Percentiles rank a stretch among this genome's conserved stretches.
Evolutionary conservation across 1,140 invertebrate species (phyloP).

Genomic region (Pseudomyrmex gracilis): DNA sequence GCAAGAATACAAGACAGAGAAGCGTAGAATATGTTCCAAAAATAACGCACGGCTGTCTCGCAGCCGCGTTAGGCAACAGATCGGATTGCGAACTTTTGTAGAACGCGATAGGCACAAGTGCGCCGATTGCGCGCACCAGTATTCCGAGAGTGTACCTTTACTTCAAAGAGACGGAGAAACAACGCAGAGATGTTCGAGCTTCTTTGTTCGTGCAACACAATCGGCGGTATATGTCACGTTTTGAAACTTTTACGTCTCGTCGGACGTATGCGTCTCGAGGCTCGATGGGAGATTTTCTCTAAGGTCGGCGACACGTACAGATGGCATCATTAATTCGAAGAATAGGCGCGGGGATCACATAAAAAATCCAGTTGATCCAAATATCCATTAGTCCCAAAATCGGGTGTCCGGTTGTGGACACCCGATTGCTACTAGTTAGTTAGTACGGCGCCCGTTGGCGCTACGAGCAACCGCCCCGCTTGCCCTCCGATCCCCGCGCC

Average conservation of each 20-base stretch:
- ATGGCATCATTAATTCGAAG: too few relatives aligned
- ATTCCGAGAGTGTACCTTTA: constrained; percentile 64
- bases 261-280: too few relatives aligned
- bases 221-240: constrained; percentile 28
- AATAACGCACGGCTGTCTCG: not conserved
- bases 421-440: too few relatives aligned
- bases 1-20: not conserved
- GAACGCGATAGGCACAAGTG: not conserved
- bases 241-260: not conserved
- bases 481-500: too few relatives aligned
- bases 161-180: constrained; percentile 7
- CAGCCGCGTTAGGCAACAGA: not conserved
- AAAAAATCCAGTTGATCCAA: too few relatives aligned
- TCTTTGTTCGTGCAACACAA: not conserved
- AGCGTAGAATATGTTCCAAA: constrained; percentile 11
- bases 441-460: too few relatives aligned
- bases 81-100: not conserved
- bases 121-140: not conserved
- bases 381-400: too few relatives aligned
- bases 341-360: too few relatives aligned
- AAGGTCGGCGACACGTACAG: too few relatives aligned
- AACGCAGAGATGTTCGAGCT: not conserved
- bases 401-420: too few relatives aligned
- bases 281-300: too few relatives aligned
- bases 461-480: too few relatives aligned